A percentile compares a stretch with the other conserved stretches of the same genome.
Evolutionary conservation across 2,113 vertebrate genomes (phyloP).

Genomic region (Hirundichthys speculiger): DNA sequence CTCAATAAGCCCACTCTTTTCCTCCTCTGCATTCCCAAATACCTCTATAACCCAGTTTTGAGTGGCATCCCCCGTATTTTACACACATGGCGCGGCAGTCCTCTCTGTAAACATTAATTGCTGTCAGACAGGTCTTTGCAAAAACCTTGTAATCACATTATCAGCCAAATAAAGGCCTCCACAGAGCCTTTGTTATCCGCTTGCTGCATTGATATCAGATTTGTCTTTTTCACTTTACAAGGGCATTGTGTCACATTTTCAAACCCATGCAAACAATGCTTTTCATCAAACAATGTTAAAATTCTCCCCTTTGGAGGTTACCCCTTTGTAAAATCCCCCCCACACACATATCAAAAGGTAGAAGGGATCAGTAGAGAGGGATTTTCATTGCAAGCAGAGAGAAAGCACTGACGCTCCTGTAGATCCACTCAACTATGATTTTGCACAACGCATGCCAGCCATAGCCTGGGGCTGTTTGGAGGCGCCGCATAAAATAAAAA

Average conservation of each 20-base stretch:
- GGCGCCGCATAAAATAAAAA: constrained; percentile 55
- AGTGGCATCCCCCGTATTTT: constrained; percentile 16
- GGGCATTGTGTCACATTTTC: constrained; percentile 41
- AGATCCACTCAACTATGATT: constrained; percentile 61
- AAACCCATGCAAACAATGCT: constrained; percentile 46
- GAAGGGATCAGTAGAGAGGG: constrained; percentile 29
- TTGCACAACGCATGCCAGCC: constrained; percentile 47
- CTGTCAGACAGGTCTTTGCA: constrained; percentile 35
- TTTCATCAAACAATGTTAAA: constrained; percentile 48
- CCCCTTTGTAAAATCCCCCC: constrained; percentile 2
- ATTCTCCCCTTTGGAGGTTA: constrained; percentile 39
- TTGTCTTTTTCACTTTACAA: constrained; percentile 29
- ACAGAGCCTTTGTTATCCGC: constrained; percentile 44
- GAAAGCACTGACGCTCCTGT: constrained; percentile 3
- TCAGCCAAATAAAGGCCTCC: constrained; percentile 45
- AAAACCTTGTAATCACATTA: constrained; percentile 53
- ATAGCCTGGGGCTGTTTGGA: constrained; percentile 59
- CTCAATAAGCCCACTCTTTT: constrained; percentile 31
- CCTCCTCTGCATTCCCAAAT: constrained; percentile 45
- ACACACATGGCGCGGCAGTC: constrained; percentile 31
- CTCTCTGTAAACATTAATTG: constrained; percentile 52
- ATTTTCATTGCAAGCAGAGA: constrained; percentile 49
- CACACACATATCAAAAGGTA: constrained; percentile 57
- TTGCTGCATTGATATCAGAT: constrained; percentile 43
- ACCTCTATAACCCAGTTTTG: constrained; percentile 39